Conservation (phyloP, 2,113 vertebrate genomes). For the Marmota flaviventris region DNA sequence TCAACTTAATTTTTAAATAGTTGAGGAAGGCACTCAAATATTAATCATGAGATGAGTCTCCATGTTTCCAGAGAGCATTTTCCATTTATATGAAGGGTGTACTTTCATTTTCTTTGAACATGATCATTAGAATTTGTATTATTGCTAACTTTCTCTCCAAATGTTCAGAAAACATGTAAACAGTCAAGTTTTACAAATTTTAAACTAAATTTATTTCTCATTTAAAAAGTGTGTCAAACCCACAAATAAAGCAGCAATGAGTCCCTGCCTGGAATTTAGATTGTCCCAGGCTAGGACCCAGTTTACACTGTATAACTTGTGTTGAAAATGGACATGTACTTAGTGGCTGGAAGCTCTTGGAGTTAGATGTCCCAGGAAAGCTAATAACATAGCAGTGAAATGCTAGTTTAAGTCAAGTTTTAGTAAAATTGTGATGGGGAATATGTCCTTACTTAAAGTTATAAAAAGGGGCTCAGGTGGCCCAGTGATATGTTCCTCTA, state of each 20-base stretch:
- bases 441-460: slow-evolving; percentile 19
- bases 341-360: background rate
- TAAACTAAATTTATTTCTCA: slow-evolving; percentile 34
- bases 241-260: slow-evolving; percentile 19
- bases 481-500: background rate
- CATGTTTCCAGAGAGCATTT: background rate
- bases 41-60: background rate
- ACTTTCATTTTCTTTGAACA: slow-evolving; percentile 45
- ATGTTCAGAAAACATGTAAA: slow-evolving; percentile 56
- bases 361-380: slow-evolving; percentile 1
- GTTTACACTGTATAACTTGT: background rate
- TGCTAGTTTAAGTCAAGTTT: slow-evolving; percentile 38
- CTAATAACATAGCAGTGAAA: slow-evolving; percentile 5
- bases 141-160: background rate
- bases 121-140: slow-evolving; percentile 26
- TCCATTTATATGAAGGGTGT: background rate
- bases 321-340: slow-evolving; percentile 4
- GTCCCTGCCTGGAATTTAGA: background rate
- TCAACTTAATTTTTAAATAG: slow-evolving; percentile 34
- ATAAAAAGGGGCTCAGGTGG: background rate
- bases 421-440: slow-evolving; percentile 5
- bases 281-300: background rate
- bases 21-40: slow-evolving; percentile 47
- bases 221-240: background rate
- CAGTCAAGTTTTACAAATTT: slow-evolving; percentile 39